A percentile compares a stretch with the other conserved stretches of the same genome.
Evolutionary conservation across 2,113 vertebrate genomes (phyloP).

Genomic region (Bombycilla garrulus): DNA sequence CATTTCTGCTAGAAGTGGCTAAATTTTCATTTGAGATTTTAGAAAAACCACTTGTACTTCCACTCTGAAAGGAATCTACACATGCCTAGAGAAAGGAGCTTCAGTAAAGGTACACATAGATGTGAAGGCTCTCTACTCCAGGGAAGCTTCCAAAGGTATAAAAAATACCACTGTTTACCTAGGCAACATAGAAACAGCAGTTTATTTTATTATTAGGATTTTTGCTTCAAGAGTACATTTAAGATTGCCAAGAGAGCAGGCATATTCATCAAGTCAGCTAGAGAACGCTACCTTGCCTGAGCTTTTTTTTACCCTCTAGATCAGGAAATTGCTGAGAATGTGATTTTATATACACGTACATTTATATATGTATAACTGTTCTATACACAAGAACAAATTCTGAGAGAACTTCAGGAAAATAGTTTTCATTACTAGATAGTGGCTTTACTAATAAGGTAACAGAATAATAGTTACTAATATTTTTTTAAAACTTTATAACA

Average conservation of each 20-base stretch:
- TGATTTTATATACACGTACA: background rate
- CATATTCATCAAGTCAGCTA: background rate
- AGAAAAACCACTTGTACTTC: background rate
- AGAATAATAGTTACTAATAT: background rate
- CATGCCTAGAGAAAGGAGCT: background rate
- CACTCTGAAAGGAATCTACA: background rate
- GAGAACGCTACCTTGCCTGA: background rate
- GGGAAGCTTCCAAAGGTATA: background rate
- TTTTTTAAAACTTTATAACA: background rate
- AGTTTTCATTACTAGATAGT: background rate
- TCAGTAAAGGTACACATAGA: background rate
- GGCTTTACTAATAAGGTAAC: background rate
- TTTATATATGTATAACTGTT: background rate
- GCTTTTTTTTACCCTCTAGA: background rate
- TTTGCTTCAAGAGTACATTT: background rate
- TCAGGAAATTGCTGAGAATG: background rate
- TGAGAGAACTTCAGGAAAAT: background rate
- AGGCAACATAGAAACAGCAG: background rate
- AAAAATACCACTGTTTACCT: background rate
- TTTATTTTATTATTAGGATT: background rate
- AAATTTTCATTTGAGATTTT: background rate
- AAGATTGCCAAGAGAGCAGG: background rate
- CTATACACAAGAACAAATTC: background rate
- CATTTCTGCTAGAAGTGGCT: background rate
- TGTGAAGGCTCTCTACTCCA: background rate